These are phyloP conservation scores for Halichondria panicea DNA, from an alignment of 37 sponge, comb jelly and placozoan genomes.

Conservation along the genomic window DNA sequence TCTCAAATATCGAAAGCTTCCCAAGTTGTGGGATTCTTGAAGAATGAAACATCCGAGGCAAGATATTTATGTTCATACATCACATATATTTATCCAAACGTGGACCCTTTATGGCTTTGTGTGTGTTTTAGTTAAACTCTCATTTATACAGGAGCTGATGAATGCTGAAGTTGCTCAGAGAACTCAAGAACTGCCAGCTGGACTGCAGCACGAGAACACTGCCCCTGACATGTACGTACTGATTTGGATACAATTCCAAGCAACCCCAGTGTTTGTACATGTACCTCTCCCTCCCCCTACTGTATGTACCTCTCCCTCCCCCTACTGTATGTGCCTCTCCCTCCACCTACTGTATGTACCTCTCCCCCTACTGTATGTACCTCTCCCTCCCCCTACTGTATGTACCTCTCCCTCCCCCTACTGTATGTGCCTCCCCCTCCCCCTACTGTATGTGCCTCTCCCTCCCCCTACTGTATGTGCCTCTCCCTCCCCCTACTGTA, in stretches of 20 bases:
- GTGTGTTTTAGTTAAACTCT: not conserved
- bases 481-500: too few relatives aligned
- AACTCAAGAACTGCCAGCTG: constrained; percentile 69
- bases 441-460: too few relatives aligned
- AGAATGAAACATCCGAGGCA: constrained; percentile 55
- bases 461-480: too few relatives aligned
- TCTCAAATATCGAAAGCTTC: constrained; percentile 46
- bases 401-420: too few relatives aligned
- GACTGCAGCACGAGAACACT: constrained; percentile 74
- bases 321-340: too few relatives aligned
- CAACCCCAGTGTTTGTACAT: too few relatives aligned
- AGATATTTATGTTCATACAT: not conserved
- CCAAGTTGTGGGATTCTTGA: constrained; percentile 38
- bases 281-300: too few relatives aligned
- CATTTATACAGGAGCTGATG: constrained; percentile 35
- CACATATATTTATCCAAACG: not conserved
- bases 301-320: too few relatives aligned
- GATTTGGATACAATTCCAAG: not conserved
- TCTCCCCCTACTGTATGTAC: too few relatives aligned
- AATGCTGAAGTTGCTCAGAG: constrained; percentile 74
- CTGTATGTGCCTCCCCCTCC: too few relatives aligned
- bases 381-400: too few relatives aligned
- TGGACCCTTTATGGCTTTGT: not conserved
- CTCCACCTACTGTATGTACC: too few relatives aligned
- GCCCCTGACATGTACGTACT: constrained; percentile 63